A percentile compares a stretch with the other conserved stretches of the same genome.
Evolutionary conservation across 2,797 vertebrate genomes (phyloP).

Genomic region (Microcaecilia unicolor): DNA sequence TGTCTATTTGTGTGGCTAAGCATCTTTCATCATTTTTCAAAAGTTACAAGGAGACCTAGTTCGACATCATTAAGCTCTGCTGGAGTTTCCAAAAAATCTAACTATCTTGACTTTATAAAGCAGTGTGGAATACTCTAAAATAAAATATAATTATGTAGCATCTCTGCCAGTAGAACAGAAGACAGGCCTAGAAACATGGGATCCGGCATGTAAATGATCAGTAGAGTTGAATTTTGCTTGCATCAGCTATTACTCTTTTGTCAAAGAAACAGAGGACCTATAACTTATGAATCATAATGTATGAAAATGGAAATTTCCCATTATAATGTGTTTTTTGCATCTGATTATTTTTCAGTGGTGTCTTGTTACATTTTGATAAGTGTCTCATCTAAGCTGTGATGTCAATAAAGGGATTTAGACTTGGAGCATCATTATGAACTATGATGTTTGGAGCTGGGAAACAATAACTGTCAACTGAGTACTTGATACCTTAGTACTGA

Average conservation of each 20-base stretch:
- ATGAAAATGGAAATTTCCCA: constrained; percentile 21
- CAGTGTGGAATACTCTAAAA: too few species aligned
- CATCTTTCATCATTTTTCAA: too few species aligned
- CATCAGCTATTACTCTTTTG: constrained; percentile 5
- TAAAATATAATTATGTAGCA: constrained; percentile 58
- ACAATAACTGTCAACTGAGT: constrained; percentile 20
- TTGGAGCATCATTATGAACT: constrained; percentile 37
- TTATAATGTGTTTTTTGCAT: constrained; percentile 27
- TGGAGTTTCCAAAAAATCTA: too few species aligned
- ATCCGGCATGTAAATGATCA: too few species aligned
- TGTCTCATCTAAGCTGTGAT: too few species aligned
- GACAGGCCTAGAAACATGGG: too few species aligned
- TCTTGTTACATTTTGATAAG: constrained; percentile 43
- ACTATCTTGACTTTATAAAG: too few species aligned
- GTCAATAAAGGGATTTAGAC: constrained; percentile 39
- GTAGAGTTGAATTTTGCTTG: too few species aligned
- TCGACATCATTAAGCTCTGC: too few species aligned
- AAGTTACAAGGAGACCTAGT: too few species aligned
- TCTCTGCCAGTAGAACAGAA: constrained; percentile 55
- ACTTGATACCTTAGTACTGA: constrained; percentile 11
- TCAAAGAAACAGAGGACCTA: constrained; percentile 4
- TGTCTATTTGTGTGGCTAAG: too few species aligned
- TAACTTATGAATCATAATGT: constrained; percentile 15
- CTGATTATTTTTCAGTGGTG: constrained; percentile 30
- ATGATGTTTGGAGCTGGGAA: constrained; percentile 20